A percentile compares a stretch with the other conserved stretches of the same genome.
Evolutionary conservation across 2,888 invertebrate genomes (phyloP).

Genomic region (Hermodice carunculata): DNA sequence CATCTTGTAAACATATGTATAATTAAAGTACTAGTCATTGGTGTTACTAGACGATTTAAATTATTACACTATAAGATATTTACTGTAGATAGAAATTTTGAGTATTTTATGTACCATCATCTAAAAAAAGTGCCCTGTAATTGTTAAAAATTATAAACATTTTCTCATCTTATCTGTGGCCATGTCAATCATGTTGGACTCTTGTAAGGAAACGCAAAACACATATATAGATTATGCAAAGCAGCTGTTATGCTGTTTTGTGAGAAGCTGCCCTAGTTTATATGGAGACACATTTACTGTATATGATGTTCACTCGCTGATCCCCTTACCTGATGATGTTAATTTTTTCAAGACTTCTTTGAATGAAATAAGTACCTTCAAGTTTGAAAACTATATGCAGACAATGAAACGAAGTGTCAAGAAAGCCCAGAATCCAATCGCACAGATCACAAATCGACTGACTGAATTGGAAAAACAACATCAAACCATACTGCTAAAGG

Average conservation of each 20-base stretch:
- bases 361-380: conserved; percentile 22
- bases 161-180: conserved; percentile 43
- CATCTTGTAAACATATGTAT: too few relatives aligned
- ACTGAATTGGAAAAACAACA: not conserved
- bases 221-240: conserved; percentile 14
- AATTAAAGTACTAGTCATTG: too few relatives aligned
- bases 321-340: conserved; percentile 19
- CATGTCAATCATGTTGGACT: conserved; percentile 37
- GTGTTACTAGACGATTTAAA: too few relatives aligned
- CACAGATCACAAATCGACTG: conserved; percentile 15
- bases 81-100: too few relatives aligned
- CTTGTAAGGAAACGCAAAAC: conserved; percentile 3
- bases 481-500: not conserved
- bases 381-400: conserved; percentile 27
- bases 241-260: conserved; percentile 22
- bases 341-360: conserved; percentile 5
- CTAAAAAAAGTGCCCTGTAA: too few relatives aligned
- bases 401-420: conserved; percentile 10
- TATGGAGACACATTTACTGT: conserved; percentile 16
- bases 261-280: not conserved
- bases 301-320: conserved; percentile 23
- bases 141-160: too few relatives aligned
- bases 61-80: too few relatives aligned
- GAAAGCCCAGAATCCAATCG: conserved; percentile 14
- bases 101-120: too few relatives aligned